Evolutionary conservation across 2,797 vertebrate species (phyloP).

Genomic region (Sebastiscus albofasciatus): DNA sequence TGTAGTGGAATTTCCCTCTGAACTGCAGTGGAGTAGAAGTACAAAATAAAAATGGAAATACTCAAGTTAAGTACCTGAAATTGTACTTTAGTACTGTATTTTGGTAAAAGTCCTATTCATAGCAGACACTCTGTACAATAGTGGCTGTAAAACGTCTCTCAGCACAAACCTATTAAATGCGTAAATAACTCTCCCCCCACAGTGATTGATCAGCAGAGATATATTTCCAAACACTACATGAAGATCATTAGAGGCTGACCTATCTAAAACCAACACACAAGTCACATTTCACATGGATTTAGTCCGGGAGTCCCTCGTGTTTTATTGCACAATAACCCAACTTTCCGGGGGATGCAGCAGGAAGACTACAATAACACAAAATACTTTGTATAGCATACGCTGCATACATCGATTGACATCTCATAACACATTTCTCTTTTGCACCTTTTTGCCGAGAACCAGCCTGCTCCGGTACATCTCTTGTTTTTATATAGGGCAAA

Average conservation of each 20-base stretch:
- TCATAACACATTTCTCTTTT: conserved; percentile 63
- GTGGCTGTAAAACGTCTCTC: not conserved
- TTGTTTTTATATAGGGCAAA: conserved; percentile 31
- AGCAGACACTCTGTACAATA: not conserved
- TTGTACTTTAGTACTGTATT: not conserved
- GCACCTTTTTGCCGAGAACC: conserved; percentile 32
- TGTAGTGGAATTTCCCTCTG: not conserved
- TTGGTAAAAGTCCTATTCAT: not conserved
- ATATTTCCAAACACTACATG: not conserved
- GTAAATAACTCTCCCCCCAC: not conserved
- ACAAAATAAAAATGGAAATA: not conserved
- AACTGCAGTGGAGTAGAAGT: not conserved
- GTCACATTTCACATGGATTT: conserved; percentile 19
- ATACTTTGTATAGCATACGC: conserved; percentile 70
- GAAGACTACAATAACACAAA: conserved; percentile 79
- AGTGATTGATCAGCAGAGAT: not conserved
- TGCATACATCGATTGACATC: conserved; percentile 71
- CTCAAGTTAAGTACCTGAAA: not conserved
- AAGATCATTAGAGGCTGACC: not conserved
- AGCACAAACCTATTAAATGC: not conserved
- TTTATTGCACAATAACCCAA: conserved; percentile 84
- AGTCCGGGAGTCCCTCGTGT: conserved; percentile 76
- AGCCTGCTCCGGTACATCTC: conserved; percentile 42
- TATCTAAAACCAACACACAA: conserved; percentile 10
- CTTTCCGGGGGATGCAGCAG: conserved; percentile 75